These are phyloP conservation scores for Atethmia centrago DNA, from an alignment of 2,888 invertebrate species.

Conservation along the genomic window DNA sequence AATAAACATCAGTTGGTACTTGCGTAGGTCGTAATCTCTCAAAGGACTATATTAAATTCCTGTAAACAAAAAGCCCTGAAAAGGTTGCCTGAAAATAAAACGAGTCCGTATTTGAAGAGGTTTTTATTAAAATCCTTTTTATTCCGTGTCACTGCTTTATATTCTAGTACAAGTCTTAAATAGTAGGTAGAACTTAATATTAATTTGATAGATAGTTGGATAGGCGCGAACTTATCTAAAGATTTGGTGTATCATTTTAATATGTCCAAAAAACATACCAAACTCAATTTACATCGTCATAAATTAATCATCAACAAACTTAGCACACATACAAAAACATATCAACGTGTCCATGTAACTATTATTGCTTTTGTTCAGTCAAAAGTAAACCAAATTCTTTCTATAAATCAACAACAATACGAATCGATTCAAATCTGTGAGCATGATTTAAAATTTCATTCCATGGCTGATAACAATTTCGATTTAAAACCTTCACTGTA, in stretches of 20 bases:
- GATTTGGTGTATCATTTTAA: not conserved
- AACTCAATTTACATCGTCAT: not conserved
- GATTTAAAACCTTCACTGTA: not conserved
- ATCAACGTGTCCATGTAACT: not conserved
- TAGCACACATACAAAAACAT: not conserved
- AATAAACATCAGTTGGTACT: slow-evolving; percentile 10
- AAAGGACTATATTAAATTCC: slow-evolving; percentile 34
- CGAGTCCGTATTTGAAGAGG: slow-evolving; percentile 51
- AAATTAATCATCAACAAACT: not conserved
- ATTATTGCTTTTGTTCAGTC: not conserved
- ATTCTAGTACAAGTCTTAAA: slow-evolving; percentile 59
- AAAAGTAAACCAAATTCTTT: not conserved
- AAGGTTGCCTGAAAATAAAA: slow-evolving; percentile 55
- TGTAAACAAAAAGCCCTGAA: slow-evolving; percentile 16
- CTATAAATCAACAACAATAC: not conserved
- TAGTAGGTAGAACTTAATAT: slow-evolving; percentile 51
- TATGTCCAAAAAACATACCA: not conserved
- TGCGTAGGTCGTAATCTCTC: slow-evolving; percentile 3
- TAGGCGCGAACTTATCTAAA: slow-evolving; percentile 19
- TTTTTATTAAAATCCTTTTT: slow-evolving; percentile 66
- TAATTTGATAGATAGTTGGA: slow-evolving; percentile 33
- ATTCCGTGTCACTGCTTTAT: slow-evolving; percentile 55
- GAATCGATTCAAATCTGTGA: not conserved
- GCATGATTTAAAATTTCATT: not conserved
- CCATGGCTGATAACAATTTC: not conserved